Base-by-base conservation (phyloP, 2,113 vertebrate genomes). In the Thalassarche chlororhynchos region DNA sequence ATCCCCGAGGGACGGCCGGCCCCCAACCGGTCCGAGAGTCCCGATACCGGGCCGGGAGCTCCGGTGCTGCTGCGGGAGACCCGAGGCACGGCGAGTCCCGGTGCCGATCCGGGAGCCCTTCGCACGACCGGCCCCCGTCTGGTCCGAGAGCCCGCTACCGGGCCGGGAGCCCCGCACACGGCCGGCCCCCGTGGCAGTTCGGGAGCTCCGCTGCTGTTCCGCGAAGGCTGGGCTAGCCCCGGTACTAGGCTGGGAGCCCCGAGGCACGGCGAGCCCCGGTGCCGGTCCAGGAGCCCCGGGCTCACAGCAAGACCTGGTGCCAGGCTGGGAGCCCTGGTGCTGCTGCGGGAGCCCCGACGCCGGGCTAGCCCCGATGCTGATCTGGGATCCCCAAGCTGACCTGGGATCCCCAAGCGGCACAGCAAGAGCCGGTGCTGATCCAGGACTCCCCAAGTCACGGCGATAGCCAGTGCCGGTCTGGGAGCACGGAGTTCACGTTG, bases 381-480 rank as follows among this genome's bases (percentile, higher is more conserved):
- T 12, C 42, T 14, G 55, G 74, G 55, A 60, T 17, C 40, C 55
- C 72, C 10, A 3, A 20, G 55, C 17, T 12, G n/a, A 12, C 9
- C 42, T 14, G 55, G 74, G 55, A 60, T 17, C 40, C 55, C 72
- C 10, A 3, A 20, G 55, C 17, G 34, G 34, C 74, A 61, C 26
- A 36, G 42, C 57, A 21, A 31, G 34, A 58, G 44, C 75, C 9
- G 2, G 31, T 11, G 23, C 46, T 4, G 6, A 26, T 12, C n/a
- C 1, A 1, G 13, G 17, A 23, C 6, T 13, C 29, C 25, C 29
- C 6, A 2, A 14, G 38, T 44, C 38, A 6, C 2, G 6, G 58
- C 4, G 4, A 17, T 25, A 10, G 5, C 49, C 6, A 0, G 32
- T 1, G 42, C 10, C 1, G 2, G 5, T 19, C 11, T 9, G 52